Base-by-base conservation (phyloP, 30 jellyfish, hydroid and myxozoan species). In the Hydractinia echinata region DNA sequence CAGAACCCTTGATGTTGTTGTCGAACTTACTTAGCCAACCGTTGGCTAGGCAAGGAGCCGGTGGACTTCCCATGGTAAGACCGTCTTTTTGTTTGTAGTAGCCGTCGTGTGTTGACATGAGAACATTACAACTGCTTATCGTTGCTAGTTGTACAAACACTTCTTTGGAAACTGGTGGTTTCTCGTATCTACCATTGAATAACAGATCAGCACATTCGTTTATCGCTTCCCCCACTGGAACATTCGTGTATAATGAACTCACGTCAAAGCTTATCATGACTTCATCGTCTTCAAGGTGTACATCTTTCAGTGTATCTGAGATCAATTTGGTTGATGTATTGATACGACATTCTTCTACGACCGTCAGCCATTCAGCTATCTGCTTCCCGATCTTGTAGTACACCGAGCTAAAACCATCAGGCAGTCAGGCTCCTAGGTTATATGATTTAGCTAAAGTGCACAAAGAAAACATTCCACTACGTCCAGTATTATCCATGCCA, bases 11-110 rank as follows among this genome's bases (percentile, higher is more conserved):
- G 15, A 56, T 56, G 10, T 56, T 56, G 10, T 56, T 10, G 68
- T 56, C 68, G 68, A 9, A 56, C 15, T 56, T n/a, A 15, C 68
- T 56, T 15, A 56, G 68, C 68, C 68, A 56, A 56, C 68, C 68
- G 15, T 56, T 56, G 15, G 68, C 13, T 56, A 56, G 68, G 15
- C 15, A 15, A 9, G 68, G 68, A 9, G 68, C 68, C 10, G 68
- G n/a, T n/a, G n/a, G n/a, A n/a, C n/a, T n/a, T n/a, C n/a, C n/a
- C n/a, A n/a, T n/a, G n/a, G n/a, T 15, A 56, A 56, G 68, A 9
- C 68, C 68, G 68, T 56, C 68, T 9, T 9, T 56, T 56, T 56
- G 68, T 56, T 15, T 10, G 68, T 9, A 56, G 68, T 56, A 56
- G 13, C 68, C 68, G 10, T 56, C 68, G 15, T 56, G 10, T 10